Conservation (phyloP, 2,113 vertebrate genomes). For the Nesoenas mayeri region DNA sequence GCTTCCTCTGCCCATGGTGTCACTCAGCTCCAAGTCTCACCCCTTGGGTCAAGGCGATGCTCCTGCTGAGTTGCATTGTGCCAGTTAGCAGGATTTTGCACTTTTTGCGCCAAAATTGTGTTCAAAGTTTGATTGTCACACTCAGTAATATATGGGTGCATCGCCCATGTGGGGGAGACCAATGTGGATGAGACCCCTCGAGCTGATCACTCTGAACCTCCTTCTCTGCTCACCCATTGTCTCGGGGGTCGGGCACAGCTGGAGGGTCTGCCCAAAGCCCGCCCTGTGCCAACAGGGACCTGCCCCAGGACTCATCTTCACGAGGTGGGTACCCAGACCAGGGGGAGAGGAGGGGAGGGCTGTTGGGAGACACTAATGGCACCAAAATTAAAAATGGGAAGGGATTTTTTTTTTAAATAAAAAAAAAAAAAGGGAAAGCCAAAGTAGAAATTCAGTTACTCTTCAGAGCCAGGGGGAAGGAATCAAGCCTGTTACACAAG, state of each 20-base stretch:
- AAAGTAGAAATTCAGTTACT: background rate
- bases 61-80: background rate
- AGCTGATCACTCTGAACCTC: background rate
- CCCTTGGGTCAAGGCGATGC: fast-evolving
- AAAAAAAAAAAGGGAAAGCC: background rate
- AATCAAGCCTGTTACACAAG: background rate
- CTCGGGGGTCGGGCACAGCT: fast-evolving
- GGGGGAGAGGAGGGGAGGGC: background rate
- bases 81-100: background rate
- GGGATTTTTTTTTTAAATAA: background rate
- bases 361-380: background rate
- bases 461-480: background rate
- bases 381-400: background rate
- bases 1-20: background rate
- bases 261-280: background rate
- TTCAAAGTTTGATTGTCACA: background rate
- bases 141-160: fast-evolving
- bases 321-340: fast-evolving
- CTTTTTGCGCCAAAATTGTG: background rate
- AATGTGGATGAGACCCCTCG: background rate
- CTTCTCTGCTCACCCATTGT: fast-evolving
- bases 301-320: background rate
- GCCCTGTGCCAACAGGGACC: background rate
- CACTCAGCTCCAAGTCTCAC: fast-evolving
- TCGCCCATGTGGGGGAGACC: fast-evolving